These are phyloP conservation scores for Pomacea maculata DNA, from an alignment of 1,140 invertebrate species.

Conservation along the genomic window DNA sequence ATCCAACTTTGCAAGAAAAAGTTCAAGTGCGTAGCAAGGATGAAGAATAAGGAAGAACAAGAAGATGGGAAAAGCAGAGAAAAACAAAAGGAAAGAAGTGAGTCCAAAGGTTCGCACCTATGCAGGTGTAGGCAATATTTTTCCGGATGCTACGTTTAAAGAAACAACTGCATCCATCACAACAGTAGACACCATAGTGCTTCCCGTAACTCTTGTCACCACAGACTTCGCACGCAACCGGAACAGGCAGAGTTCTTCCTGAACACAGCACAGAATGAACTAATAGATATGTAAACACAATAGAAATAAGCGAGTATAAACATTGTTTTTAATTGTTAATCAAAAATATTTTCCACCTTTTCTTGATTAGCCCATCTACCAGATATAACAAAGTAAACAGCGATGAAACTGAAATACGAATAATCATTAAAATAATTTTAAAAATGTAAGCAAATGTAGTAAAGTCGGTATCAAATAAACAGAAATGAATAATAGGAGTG, in stretches of 20 bases:
- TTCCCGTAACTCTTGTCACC: constrained; percentile 96
- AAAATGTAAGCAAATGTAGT: background rate
- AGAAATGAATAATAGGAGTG: no score
- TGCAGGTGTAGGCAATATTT: constrained; percentile 96
- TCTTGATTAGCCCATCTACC: background rate
- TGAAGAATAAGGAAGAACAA: no score
- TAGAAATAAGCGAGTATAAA: no score
- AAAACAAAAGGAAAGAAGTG: background rate
- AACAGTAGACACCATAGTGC: constrained; percentile 96
- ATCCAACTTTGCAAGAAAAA: no score
- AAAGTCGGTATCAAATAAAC: no score
- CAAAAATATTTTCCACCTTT: background rate
- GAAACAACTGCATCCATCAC: constrained; percentile 98
- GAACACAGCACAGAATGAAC: constrained; percentile 5
- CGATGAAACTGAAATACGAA: background rate
- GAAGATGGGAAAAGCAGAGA: background rate
- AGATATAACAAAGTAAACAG: background rate
- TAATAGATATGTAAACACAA: background rate
- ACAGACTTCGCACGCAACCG: constrained; percentile 88
- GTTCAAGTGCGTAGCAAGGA: no score
- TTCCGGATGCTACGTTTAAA: constrained; percentile 95
- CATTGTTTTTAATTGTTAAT: no score
- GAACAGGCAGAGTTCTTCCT: constrained; percentile 75
- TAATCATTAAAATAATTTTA: background rate
- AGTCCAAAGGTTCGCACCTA: constrained; percentile 69